Conservation (phyloP, 2,888 invertebrate species). For the Tridacna gigas region DNA sequence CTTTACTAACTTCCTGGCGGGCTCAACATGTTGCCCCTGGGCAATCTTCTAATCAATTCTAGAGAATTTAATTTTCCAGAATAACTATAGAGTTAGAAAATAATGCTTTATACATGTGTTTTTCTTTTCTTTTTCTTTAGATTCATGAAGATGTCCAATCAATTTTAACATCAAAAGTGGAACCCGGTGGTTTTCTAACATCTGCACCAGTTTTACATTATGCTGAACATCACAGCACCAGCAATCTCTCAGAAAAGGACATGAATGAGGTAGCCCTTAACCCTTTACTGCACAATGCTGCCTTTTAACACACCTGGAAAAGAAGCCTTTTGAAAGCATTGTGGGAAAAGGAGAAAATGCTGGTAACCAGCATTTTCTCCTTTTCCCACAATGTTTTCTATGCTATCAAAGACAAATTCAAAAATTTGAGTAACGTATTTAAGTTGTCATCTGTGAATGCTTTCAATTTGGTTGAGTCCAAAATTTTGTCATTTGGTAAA, state of each 20-base stretch:
- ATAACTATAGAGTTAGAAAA: too few relatives aligned
- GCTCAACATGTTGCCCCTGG: too few relatives aligned
- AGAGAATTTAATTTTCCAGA: background rate
- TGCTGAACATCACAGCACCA: constrained; percentile 53
- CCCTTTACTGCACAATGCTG: background rate
- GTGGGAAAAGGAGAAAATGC: too few relatives aligned
- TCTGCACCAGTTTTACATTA: constrained; percentile 74
- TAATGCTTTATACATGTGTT: background rate
- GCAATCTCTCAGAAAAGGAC: background rate
- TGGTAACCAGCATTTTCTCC: too few relatives aligned
- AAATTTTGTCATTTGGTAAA: too few relatives aligned
- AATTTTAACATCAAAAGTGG: constrained; percentile 74
- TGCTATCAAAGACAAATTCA: too few relatives aligned
- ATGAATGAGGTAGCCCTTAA: constrained; percentile 1
- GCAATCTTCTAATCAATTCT: too few relatives aligned
- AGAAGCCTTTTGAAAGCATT: background rate
- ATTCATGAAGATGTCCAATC: constrained; percentile 83
- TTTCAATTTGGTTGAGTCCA: too few relatives aligned
- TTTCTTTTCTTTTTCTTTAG: constrained; percentile 62
- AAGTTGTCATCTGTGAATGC: too few relatives aligned
- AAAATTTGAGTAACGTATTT: too few relatives aligned
- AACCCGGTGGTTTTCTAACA: constrained; percentile 61
- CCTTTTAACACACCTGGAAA: background rate
- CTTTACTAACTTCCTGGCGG: too few relatives aligned
- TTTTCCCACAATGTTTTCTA: too few relatives aligned